phyloP scores from a whole-genome alignment of 2,888 invertebrate species.

The Patella pellucida region DNA sequence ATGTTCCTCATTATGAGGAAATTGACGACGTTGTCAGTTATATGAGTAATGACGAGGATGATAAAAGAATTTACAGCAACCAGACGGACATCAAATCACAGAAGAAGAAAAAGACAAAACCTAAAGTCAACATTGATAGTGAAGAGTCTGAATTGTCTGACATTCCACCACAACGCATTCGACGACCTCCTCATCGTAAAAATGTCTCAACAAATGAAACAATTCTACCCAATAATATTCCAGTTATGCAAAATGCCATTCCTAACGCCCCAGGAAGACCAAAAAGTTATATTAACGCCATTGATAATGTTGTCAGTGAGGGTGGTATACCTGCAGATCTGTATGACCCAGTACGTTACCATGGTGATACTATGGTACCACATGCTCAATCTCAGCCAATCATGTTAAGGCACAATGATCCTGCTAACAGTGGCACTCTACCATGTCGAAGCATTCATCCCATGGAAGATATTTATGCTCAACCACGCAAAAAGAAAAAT shows the following conservation, averaged over 20 bases:
- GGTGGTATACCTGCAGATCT: neutral
- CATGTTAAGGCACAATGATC: neutral
- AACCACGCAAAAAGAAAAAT: conserved; percentile 24
- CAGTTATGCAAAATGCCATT: conserved; percentile 5
- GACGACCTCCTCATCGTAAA: conserved; percentile 3
- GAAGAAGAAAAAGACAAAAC: conserved; percentile 6
- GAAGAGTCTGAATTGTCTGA: conserved; percentile 7
- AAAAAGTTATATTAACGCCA: conserved; percentile 34
- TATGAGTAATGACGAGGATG: neutral
- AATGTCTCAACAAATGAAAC: neutral
- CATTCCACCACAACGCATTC: conserved; percentile 3
- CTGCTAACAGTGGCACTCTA: neutral
- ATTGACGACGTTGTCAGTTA: conserved; percentile 27
- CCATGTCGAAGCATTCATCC: neutral
- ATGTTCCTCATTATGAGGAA: conserved; percentile 32
- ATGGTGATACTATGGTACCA: neutral
- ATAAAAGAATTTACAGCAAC: neutral
- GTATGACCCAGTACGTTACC: neutral
- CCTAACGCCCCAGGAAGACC: conserved; percentile 26
- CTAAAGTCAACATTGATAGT: conserved; percentile 1
- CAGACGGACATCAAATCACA: neutral
- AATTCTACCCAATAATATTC: conserved; percentile 3
- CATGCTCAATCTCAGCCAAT: conserved; percentile 6
- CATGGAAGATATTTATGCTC: conserved; percentile 28
- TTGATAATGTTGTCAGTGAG: conserved; percentile 16